Conservation (phyloP, 2,888 invertebrate species). For the Clunio marinus region DNA sequence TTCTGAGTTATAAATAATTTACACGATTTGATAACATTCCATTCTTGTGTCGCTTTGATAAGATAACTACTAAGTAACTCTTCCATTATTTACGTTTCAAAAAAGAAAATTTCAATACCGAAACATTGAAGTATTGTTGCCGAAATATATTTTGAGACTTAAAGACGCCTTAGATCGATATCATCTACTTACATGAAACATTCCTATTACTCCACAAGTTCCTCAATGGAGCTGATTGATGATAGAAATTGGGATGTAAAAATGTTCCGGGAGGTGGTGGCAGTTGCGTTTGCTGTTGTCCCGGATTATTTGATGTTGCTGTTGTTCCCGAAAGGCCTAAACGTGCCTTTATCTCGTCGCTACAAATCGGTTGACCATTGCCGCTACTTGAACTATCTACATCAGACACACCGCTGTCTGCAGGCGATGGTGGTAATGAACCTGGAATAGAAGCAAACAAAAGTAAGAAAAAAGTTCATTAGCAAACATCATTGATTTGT, state of each 20-base stretch:
- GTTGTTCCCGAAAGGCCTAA: conserved; percentile 66
- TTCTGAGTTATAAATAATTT: no score
- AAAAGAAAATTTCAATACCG: no score
- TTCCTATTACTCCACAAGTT: conserved; percentile 52
- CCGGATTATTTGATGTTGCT: conserved; percentile 49
- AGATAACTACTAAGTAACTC: no score
- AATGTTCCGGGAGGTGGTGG: conserved; percentile 52
- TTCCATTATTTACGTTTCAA: no score
- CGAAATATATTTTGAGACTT: no score
- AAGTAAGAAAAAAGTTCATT: no score
- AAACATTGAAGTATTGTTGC: no score
- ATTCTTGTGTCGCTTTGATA: no score
- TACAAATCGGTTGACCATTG: conserved; percentile 56
- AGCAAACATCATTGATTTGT: neutral
- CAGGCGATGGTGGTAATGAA: conserved; percentile 94
- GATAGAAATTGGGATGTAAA: conserved; percentile 66
- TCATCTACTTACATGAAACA: conserved; percentile 50
- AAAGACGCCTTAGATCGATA: neutral
- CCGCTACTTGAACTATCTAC: conserved; percentile 90
- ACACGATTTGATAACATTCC: no score
- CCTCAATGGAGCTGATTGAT: conserved; percentile 55
- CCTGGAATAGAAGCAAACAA: no score
- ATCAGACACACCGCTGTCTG: conserved; percentile 95
- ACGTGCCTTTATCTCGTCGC: conserved; percentile 80
- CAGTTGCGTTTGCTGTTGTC: conserved; percentile 42